These are phyloP conservation scores for Venusia cambrica DNA, from an alignment of 2,888 invertebrate species.

Conservation along the genomic window DNA sequence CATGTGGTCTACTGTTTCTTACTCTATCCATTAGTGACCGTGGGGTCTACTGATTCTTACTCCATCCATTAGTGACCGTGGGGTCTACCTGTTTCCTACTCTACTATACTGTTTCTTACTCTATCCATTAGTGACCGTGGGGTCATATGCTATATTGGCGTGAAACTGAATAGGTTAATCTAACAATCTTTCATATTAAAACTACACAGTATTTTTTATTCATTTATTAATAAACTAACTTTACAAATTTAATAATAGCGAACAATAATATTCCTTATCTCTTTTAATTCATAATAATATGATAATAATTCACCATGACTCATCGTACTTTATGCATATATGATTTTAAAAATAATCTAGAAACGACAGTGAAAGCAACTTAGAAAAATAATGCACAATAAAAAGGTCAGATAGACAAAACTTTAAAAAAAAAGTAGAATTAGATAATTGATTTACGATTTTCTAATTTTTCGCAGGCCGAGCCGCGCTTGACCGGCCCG, in stretches of 20 bases:
- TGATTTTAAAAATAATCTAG: slow-evolving; percentile 78
- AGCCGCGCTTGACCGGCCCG: slow-evolving; percentile 5
- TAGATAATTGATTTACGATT: slow-evolving; percentile 32
- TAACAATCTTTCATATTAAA: slow-evolving; percentile 44
- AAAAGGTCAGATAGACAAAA: slow-evolving; percentile 50
- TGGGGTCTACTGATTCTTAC: no score
- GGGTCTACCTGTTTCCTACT: no score
- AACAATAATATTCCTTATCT: slow-evolving; percentile 82
- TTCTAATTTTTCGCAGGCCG: slow-evolving; percentile 12
- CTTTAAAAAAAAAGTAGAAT: slow-evolving; percentile 58
- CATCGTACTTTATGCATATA: slow-evolving; percentile 78
- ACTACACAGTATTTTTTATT: slow-evolving; percentile 71
- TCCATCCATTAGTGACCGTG: no score
- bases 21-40: no score
- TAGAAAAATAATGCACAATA: slow-evolving; percentile 77
- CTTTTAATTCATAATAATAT: slow-evolving; percentile 80
- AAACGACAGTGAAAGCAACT: slow-evolving; percentile 80
- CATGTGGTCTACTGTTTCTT: no score
- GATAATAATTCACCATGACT: slow-evolving; percentile 67
- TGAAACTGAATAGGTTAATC: no score
- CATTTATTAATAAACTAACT: slow-evolving; percentile 82
- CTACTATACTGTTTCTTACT: no score
- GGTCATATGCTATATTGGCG: no score
- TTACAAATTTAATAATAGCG: slow-evolving; percentile 82
- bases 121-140: no score